Percentiles rank a stretch among this genome's conserved stretches.
These are phyloP conservation scores for Tyrannus savana DNA, from an alignment of 2,113 vertebrate species.

Conservation along the genomic window DNA sequence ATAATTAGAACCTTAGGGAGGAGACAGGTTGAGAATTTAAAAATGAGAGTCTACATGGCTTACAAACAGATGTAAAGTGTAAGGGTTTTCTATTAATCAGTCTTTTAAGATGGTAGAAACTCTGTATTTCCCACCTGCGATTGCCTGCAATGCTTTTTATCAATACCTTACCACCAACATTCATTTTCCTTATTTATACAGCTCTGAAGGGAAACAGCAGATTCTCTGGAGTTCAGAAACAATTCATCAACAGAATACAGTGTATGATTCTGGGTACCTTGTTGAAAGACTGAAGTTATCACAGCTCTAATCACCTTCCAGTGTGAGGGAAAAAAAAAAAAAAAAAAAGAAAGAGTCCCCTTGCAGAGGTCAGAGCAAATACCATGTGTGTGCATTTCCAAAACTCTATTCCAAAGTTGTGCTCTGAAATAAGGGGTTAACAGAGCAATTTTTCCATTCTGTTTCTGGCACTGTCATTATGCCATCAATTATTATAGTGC, in stretches of 20 bases:
- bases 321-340: too few species aligned
- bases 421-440: background rate
- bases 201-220: background rate
- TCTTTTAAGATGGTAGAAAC: background rate
- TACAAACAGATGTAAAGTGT: background rate
- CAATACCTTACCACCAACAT: background rate
- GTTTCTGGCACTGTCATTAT: constrained; percentile 49
- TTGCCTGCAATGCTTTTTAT: background rate
- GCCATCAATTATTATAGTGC: constrained; percentile 48
- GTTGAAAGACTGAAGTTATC: background rate
- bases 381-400: background rate
- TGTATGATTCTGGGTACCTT: background rate
- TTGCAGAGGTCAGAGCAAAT: background rate
- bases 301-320: background rate
- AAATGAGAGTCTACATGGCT: background rate
- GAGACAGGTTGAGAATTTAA: background rate
- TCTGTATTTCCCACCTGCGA: background rate
- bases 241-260: background rate
- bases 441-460: constrained; percentile 6
- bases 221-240: background rate
- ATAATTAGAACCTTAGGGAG: background rate
- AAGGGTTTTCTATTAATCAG: background rate
- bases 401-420: background rate
- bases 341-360: background rate
- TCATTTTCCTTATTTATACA: background rate